Evolutionary conservation across 2,888 invertebrate species (phyloP).

Genomic region (Macrophya annulata): DNA sequence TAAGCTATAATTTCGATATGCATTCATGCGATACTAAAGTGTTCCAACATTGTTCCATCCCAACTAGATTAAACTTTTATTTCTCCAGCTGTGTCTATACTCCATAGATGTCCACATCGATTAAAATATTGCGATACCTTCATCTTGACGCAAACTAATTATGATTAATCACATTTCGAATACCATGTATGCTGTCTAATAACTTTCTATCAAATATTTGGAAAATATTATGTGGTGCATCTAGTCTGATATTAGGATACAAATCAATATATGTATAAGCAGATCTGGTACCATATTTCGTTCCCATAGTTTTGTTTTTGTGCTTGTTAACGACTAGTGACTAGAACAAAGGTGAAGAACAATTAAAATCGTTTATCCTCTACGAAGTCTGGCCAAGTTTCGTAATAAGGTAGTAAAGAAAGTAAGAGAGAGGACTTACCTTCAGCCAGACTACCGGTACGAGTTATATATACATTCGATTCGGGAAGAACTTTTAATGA

Average conservation of each 20-base stretch:
- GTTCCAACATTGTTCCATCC: neutral
- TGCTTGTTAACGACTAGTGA: neutral
- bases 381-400: conserved; percentile 8
- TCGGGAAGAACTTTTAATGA: conserved; percentile 16
- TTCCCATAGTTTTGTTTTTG: neutral
- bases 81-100: neutral
- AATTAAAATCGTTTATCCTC: neutral
- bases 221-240: neutral
- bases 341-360: conserved; percentile 21
- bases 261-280: conserved; percentile 18
- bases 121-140: neutral
- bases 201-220: neutral
- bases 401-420: neutral
- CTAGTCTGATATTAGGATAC: neutral
- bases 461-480: neutral
- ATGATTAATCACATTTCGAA: neutral
- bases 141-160: neutral
- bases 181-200: conserved; percentile 11
- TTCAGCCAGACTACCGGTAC: neutral
- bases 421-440: neutral
- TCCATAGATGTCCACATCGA: neutral
- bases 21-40: neutral
- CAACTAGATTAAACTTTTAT: neutral
- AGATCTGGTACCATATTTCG: neutral
- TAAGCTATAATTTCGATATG: neutral